Evolutionary conservation across 23 tunicate genomes (phyloP).

Genomic region (Trididemnum clinides): DNA sequence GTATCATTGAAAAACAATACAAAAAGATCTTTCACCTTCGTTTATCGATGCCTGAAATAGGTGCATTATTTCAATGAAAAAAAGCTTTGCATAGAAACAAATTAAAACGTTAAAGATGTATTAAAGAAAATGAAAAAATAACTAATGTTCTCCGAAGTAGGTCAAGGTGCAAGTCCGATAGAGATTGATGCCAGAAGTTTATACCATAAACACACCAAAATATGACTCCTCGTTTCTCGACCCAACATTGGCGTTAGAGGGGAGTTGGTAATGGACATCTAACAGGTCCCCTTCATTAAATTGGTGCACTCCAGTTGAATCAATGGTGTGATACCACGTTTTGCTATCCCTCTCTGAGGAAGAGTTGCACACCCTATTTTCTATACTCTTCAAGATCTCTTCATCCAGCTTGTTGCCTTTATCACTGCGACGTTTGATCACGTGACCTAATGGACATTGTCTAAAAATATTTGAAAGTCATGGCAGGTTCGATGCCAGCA

Average conservation of each 20-base stretch:
- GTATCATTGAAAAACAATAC: no score
- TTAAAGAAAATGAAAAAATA: no score
- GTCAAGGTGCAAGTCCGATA: no score
- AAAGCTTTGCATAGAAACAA: not conserved
- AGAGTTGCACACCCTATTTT: not conserved
- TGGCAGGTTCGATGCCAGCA: no score
- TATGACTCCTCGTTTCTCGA: not conserved
- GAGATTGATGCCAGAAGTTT: no score
- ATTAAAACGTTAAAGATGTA: not conserved
- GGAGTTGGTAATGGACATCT: not conserved
- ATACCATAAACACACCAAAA: not conserved
- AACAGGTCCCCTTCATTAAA: not conserved
- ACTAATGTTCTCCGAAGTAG: no score
- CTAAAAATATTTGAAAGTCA: not conserved
- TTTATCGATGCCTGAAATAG: no score
- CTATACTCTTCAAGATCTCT: not conserved
- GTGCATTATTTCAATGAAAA: no score
- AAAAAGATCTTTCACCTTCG: no score
- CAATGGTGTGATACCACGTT: not conserved
- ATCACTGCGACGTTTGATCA: not conserved
- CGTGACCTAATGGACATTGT: not conserved
- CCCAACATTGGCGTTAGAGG: not conserved
- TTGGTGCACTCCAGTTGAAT: not conserved
- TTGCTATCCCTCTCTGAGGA: not conserved
- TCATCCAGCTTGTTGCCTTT: not conserved